Base-by-base conservation (phyloP, 2,797 vertebrate species). In the Hydrocynus forskahlii region DNA sequence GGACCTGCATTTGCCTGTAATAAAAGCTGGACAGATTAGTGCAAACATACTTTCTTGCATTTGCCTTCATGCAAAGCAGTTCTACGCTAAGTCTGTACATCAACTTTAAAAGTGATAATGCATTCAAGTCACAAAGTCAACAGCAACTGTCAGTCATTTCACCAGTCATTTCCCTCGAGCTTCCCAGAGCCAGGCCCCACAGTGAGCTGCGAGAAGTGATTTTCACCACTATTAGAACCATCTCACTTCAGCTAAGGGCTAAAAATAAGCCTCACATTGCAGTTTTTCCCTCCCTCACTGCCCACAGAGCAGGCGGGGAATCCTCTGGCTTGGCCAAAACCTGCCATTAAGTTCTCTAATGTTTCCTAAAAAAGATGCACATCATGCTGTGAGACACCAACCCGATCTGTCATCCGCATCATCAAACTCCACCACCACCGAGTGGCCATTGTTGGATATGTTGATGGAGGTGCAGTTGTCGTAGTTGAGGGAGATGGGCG, bases 401-500 rank as follows among this genome's bases (percentile, higher is more conserved):
- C 97, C 97, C 83, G 97, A 95, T 88, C 95, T 93, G 86, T 97
- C 95, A 79, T 97, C 96, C 0, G 93, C 84, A 81, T 99, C 97
- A 75, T 96, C 95, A 84, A 98, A 99, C 88, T 97, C 96, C 86
- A 99, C 97, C 87, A 95, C 93, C 64, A 98, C 96, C 0, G 98
- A 98, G 85, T 97, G 95, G 16, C 98, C 98, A 0, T 96, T 99
- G 91, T 99, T 99, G 90, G 93, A 82, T 57, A 99, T 96, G 86
- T 88, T 95, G 83, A 96, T 89, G 60, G 97, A 99, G 1, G 92
- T 93, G 71, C 96, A 97, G 0, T 90, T 92, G 69, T 97, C 96
- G 0, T 99, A 99, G 87, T 92, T 94, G 64, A 97, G 50, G 5
- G 90, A 59, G 17, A 99, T 91, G 0, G 95, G 95, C 54, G 90